Percentiles rank a stretch among this genome's conserved stretches.
Evolutionary conservation across 2,797 vertebrate species (phyloP).

Genomic region (Leptoclinus maculatus): DNA sequence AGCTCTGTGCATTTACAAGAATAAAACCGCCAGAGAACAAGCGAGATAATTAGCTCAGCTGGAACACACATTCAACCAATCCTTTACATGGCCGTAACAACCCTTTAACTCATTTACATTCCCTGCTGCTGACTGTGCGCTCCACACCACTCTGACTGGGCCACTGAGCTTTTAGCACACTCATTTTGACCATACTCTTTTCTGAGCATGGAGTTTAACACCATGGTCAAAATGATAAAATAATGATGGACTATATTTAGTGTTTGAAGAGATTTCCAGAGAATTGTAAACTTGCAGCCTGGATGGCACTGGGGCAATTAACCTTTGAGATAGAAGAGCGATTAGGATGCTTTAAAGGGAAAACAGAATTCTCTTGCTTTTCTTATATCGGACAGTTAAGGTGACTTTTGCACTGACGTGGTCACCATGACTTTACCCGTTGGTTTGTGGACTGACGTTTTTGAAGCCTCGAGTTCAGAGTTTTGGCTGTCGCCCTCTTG

Average conservation of each 20-base stretch:
- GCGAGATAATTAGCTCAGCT: slow-evolving; percentile 48
- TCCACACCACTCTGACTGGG: not conserved
- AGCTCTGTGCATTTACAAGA: slow-evolving; percentile 33
- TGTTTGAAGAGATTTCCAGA: not conserved
- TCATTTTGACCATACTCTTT: not conserved
- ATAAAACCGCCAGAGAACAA: slow-evolving; percentile 39
- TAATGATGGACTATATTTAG: not conserved
- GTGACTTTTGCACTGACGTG: slow-evolving; percentile 6
- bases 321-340: not conserved
- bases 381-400: not conserved
- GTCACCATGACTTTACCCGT: no score
- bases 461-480: no score
- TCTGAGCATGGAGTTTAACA: not conserved
- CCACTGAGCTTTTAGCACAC: not conserved
- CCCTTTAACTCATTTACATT: not conserved
- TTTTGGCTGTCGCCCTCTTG: no score
- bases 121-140: not conserved
- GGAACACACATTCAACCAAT: slow-evolving; percentile 32
- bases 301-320: not conserved
- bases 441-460: no score
- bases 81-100: slow-evolving; percentile 7
- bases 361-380: slow-evolving; percentile 7
- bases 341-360: not conserved
- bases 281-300: not conserved
- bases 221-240: not conserved